A percentile compares a stretch with the other conserved stretches of the same genome.
Conservation (phyloP, 2,797 vertebrate species). For the Salarias fasciatus region DNA sequence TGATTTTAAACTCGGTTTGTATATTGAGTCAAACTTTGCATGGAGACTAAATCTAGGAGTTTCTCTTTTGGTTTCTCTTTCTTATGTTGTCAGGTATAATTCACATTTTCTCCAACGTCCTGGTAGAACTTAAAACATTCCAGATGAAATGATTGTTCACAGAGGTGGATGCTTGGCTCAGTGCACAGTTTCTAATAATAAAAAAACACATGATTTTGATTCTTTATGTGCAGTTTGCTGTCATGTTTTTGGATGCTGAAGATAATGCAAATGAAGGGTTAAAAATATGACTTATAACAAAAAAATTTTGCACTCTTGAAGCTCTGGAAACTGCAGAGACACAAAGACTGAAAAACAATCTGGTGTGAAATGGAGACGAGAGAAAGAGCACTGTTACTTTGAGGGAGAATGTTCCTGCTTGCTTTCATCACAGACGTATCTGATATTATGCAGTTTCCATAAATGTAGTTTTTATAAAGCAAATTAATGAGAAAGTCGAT, state of each 20-base stretch:
- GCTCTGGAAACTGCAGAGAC: too few species aligned
- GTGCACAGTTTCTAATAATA: constrained; percentile 74
- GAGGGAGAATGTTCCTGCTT: too few species aligned
- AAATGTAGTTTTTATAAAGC: too few species aligned
- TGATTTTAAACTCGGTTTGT: constrained; percentile 32
- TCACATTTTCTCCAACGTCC: constrained; percentile 40
- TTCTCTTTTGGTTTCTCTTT: constrained; percentile 2
- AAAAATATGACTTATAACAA: too few species aligned
- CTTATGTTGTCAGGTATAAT: constrained; percentile 22
- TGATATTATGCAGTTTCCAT: too few species aligned
- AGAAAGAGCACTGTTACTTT: too few species aligned
- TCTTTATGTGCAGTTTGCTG: constrained; percentile 41
- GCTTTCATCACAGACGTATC: too few species aligned
- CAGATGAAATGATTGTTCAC: constrained; percentile 70
- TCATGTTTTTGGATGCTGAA: constrained; percentile 14
- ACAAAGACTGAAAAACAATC: too few species aligned
- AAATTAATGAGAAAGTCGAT: too few species aligned
- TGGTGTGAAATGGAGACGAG: too few species aligned
- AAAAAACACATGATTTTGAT: constrained; percentile 57
- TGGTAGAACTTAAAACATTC: constrained; percentile 64
- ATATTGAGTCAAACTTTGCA: constrained; percentile 59
- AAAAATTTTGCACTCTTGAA: too few species aligned
- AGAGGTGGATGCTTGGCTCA: constrained; percentile 63
- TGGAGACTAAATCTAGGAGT: constrained; percentile 42
- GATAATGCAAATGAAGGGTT: too few species aligned